Evolutionary conservation across 2,797 vertebrate genomes (phyloP).

Genomic region (Myiotriccus ornatus): DNA sequence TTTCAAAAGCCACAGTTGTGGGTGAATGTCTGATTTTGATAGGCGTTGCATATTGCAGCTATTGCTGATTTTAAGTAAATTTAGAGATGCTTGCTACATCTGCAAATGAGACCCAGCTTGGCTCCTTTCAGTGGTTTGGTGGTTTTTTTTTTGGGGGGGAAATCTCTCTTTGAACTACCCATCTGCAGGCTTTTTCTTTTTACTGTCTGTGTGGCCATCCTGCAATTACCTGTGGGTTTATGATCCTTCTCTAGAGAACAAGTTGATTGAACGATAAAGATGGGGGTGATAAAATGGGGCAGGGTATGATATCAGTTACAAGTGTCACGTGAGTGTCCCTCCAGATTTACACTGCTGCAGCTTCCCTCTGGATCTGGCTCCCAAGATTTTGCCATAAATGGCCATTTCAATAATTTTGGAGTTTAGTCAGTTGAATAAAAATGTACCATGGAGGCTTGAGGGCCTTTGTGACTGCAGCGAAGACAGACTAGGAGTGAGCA

Average conservation of each 20-base stretch:
- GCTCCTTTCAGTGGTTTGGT: slow-evolving; percentile 33
- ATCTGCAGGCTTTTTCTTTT: slow-evolving; percentile 59
- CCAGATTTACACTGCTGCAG: neutral
- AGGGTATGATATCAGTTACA: slow-evolving; percentile 39
- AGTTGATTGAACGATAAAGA: slow-evolving; percentile 36
- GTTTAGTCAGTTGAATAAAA: neutral
- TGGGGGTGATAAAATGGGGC: slow-evolving; percentile 42
- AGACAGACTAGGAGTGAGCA: neutral
- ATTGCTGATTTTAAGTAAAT: slow-evolving; percentile 40
- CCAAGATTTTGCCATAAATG: neutral
- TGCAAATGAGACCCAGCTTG: slow-evolving; percentile 44
- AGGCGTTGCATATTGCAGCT: slow-evolving; percentile 27
- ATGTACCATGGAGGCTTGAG: neutral
- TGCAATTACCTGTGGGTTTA: slow-evolving; percentile 65
- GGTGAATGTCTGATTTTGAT: slow-evolving; percentile 31
- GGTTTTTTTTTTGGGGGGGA: neutral
- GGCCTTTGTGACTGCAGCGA: neutral
- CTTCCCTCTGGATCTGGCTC: neutral
- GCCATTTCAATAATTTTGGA: neutral
- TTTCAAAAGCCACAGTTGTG: slow-evolving; percentile 46
- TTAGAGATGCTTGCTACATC: slow-evolving; percentile 1
- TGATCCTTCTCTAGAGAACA: slow-evolving; percentile 48
- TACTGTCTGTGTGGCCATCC: slow-evolving; percentile 64
- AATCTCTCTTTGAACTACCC: slow-evolving; percentile 61
- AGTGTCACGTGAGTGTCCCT: neutral